Base-by-base conservation (phyloP, 2,113 vertebrate genomes). In the Mustelus asterias region DNA sequence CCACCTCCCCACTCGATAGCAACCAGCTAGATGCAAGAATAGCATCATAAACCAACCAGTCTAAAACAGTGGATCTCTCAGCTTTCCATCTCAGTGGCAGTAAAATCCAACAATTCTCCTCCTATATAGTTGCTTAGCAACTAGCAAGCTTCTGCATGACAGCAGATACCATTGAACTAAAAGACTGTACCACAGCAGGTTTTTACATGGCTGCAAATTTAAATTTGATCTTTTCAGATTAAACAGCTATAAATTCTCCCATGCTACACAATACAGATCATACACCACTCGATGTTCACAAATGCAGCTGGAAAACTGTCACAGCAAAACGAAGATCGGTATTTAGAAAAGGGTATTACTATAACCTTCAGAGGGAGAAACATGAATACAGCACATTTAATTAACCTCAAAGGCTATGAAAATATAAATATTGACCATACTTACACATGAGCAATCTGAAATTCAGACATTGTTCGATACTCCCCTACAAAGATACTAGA, bases 221-320 rank as follows among this genome's bases (percentile, higher is more conserved):
- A 98, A 98, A 98, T 98, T 98, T 98, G 97, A 98, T 98, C 97
- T 97, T 98, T 97, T 98, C 97, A 97, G 98, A 98, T 98, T 98
- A 98, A 98, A 97, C 96, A 96, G 48, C 96, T 96, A 97, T 37
- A 24, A 94, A 44, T 94, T 44, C 18, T n/a, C 90, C 14, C 37
- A 5, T n/a, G 6, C 90, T 37, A 16, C 54, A 54, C 29, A 16
- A 13, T 60, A 90, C 16, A 93, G 60, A 67, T 67, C n/a, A n/a
- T 65, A 65, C 33, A 67, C 4, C 33, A 93, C n/a, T 65, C 29
- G 54, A 92, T 29, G 20, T 33, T 58, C 29, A 20, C 11, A 1
- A 92, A 92, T 8, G 24, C 7, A 54, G 44, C 22, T 24, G 44
- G 11, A 65, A 94, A 69, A 44, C 20, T 44, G 16, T 70, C 70